These are phyloP conservation scores for Teleiodes luculella DNA, from an alignment of 2,888 invertebrate species.

Conservation along the genomic window DNA sequence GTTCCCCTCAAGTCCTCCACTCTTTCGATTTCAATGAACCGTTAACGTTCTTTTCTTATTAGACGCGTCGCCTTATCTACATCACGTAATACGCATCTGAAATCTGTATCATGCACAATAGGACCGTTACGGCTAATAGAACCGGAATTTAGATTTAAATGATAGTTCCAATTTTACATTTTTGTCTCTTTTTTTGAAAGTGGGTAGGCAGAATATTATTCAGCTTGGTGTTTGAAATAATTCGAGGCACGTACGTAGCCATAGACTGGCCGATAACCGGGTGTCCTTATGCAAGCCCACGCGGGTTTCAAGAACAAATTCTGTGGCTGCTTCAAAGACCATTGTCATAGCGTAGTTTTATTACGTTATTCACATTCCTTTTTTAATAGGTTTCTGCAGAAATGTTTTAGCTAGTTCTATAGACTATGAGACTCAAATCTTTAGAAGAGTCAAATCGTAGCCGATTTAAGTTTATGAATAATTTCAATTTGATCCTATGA, in stretches of 20 bases:
- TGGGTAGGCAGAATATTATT: neutral
- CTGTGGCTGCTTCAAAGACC: slow-evolving; percentile 18
- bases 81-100: slow-evolving; percentile 52
- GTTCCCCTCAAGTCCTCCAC: slow-evolving; percentile 48
- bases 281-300: slow-evolving; percentile 59
- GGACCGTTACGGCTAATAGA: slow-evolving; percentile 25
- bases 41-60: slow-evolving; percentile 65
- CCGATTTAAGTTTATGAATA: too few relatives aligned
- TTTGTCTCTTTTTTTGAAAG: neutral
- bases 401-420: neutral
- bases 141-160: slow-evolving; percentile 31
- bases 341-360: slow-evolving; percentile 19
- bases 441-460: too few relatives aligned
- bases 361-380: slow-evolving; percentile 12
- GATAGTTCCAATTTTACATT: slow-evolving; percentile 15
- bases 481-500: too few relatives aligned
- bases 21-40: slow-evolving; percentile 76
- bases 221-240: slow-evolving; percentile 38
- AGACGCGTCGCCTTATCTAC: slow-evolving; percentile 60
- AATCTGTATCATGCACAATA: slow-evolving; percentile 25
- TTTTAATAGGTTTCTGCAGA: neutral
- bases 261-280: slow-evolving; percentile 47
- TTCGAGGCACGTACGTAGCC: slow-evolving; percentile 43
- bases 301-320: slow-evolving; percentile 38
- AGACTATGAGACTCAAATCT: too few relatives aligned